A percentile compares a stretch with the other conserved stretches of the same genome.
Conservation (phyloP, 2,888 invertebrate species). For the Stenodema calcarata region DNA sequence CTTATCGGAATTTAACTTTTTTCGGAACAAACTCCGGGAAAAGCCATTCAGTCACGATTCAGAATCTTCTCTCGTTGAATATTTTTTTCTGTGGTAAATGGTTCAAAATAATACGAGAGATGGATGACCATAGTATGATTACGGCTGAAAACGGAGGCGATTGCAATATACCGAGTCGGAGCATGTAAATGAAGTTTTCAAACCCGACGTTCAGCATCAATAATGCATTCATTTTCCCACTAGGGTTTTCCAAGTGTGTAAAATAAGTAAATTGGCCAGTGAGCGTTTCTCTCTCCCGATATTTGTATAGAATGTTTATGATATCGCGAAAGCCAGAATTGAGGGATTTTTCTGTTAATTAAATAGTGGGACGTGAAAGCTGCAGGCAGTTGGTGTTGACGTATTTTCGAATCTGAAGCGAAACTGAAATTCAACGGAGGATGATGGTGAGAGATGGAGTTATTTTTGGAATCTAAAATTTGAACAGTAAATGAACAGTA, state of each 20-base stretch:
- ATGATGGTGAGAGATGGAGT: no score
- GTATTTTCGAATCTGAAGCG: no score
- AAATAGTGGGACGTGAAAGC: neutral
- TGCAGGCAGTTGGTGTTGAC: no score
- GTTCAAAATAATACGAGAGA: neutral
- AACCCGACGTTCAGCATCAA: neutral
- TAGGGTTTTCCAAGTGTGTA: neutral
- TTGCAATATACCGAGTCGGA: no score
- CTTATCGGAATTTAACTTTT: neutral
- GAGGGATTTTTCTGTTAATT: neutral
- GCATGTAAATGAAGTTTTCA: neutral
- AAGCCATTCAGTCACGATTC: neutral
- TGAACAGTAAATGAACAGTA: no score
- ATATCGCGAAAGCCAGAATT: neutral
- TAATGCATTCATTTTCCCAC: neutral
- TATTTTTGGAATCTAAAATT: no score
- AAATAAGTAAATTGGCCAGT: neutral
- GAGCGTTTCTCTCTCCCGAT: neutral
- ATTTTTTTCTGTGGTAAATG: neutral
- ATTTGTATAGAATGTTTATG: neutral
- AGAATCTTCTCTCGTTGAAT: neutral
- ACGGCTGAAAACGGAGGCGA: neutral
- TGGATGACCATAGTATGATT: slow-evolving; percentile 1
- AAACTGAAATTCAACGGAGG: no score
- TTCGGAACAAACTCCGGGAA: neutral